Evolutionary conservation across 35 echinoderm and acorn worm genomes (phyloP).

Genomic region (Diadema setosum): DNA sequence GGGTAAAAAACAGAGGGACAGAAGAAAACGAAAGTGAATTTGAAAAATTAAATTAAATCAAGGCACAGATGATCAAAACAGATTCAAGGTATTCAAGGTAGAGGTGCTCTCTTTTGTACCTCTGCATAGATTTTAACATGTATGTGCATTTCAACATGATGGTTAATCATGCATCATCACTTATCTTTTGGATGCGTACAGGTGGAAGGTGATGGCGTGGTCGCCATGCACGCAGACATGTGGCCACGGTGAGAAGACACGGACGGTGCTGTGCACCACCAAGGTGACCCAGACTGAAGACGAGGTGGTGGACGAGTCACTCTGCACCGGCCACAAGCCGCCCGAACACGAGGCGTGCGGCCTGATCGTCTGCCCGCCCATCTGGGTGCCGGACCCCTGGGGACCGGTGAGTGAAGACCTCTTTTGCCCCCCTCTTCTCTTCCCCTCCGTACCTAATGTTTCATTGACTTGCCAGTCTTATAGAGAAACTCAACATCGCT

Average conservation of each 20-base stretch:
- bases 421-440: background rate
- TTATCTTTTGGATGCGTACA: background rate
- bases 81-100: too few species aligned
- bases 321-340: constrained; percentile 69
- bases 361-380: constrained; percentile 67
- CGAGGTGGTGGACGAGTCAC: constrained; percentile 76
- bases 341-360: constrained; percentile 32
- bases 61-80: too few species aligned
- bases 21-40: too few species aligned
- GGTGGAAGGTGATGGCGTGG: constrained; percentile 70
- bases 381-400: constrained; percentile 68
- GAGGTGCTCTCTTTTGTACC: too few species aligned
- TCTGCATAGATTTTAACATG: too few species aligned
- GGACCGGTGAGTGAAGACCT: constrained; percentile 48
- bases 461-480: too few species aligned
- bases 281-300: constrained; percentile 44
- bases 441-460: background rate
- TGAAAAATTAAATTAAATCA: too few species aligned
- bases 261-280: constrained; percentile 65
- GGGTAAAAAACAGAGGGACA: too few species aligned
- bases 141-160: too few species aligned
- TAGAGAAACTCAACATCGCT: too few species aligned
- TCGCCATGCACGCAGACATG: constrained; percentile 75
- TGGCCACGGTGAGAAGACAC: constrained; percentile 60
- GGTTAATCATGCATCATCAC: too few species aligned